Percentiles rank a stretch among this genome's conserved stretches.
phyloP scores from a whole-genome alignment of 2,888 invertebrate genomes.

The Eristalis intricaria region DNA sequence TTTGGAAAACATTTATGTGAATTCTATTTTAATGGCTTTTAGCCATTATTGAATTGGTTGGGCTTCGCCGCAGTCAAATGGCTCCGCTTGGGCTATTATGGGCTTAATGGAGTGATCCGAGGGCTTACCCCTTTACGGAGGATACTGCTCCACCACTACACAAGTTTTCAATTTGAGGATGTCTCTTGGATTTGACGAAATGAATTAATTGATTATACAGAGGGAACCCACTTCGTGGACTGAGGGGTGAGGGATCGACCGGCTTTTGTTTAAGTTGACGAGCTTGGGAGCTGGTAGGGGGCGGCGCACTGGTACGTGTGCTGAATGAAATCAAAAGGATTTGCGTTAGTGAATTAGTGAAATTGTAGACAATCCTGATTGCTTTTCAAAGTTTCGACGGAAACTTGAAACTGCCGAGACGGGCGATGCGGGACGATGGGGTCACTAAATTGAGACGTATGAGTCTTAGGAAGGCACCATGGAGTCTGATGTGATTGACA shows the following conservation, averaged over 20 bases:
- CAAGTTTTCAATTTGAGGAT: constrained; percentile 49
- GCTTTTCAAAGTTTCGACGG: not conserved
- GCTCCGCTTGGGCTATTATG: constrained; percentile 26
- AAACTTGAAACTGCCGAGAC: not conserved
- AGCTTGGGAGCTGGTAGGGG: not conserved
- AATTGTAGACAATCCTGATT: not conserved
- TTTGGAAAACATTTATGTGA: constrained; percentile 60
- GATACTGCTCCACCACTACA: constrained; percentile 3
- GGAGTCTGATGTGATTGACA: not conserved
- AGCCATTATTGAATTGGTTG: constrained; percentile 54
- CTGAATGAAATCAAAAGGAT: constrained; percentile 17
- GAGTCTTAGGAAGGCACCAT: not conserved
- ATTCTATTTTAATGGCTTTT: constrained; percentile 59
- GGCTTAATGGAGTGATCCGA: constrained; percentile 37
- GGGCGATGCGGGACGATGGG: not conserved
- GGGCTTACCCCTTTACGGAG: constrained; percentile 40
- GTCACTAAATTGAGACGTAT: not conserved
- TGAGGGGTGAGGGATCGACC: not conserved
- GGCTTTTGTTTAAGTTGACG: not conserved
- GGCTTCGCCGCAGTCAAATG: constrained; percentile 41
- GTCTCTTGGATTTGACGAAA: constrained; percentile 28
- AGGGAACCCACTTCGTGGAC: not conserved
- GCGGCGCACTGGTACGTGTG: constrained; percentile 1
- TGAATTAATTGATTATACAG: constrained; percentile 42
- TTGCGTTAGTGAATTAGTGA: constrained; percentile 17